Evolutionary conservation across 2,888 invertebrate species (phyloP).

Genomic region (Microplitis manilae): DNA sequence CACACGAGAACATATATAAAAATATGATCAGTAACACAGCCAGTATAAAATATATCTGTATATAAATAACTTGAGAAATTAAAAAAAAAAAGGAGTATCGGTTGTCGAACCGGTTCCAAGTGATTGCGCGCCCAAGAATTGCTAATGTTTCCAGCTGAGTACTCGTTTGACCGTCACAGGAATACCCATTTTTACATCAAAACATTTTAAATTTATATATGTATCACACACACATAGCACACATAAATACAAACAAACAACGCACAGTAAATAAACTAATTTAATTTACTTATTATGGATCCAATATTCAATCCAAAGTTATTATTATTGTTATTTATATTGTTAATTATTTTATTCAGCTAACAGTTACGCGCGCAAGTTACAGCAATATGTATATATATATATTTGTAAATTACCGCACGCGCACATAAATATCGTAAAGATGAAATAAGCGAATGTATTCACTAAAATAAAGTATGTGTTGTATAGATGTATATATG

Average conservation of each 20-base stretch:
- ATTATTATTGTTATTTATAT: too few species aligned
- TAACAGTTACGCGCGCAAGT: too few species aligned
- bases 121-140: conserved; percentile 4
- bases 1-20: neutral
- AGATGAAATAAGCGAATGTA: neutral
- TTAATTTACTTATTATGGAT: too few species aligned
- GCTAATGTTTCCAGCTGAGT: conserved; percentile 10
- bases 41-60: neutral
- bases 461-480: neutral
- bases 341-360: too few species aligned
- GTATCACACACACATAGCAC: too few species aligned
- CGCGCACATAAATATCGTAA: conserved; percentile 13
- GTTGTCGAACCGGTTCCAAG: conserved; percentile 33
- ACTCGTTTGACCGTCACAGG: conserved; percentile 4
- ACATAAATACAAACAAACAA: too few species aligned
- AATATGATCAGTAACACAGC: conserved; percentile 10
- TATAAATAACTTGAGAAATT: neutral
- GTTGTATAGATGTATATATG: neutral
- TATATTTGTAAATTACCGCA: conserved; percentile 11
- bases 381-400: neutral
- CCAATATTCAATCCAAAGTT: too few species aligned
- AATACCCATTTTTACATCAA: neutral
- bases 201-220: too few species aligned
- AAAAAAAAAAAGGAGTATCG: conserved; percentile 10
- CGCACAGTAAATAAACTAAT: too few species aligned